Base-by-base conservation (phyloP, 2,888 invertebrate genomes). In the Chalcosyrphus nemorum region DNA sequence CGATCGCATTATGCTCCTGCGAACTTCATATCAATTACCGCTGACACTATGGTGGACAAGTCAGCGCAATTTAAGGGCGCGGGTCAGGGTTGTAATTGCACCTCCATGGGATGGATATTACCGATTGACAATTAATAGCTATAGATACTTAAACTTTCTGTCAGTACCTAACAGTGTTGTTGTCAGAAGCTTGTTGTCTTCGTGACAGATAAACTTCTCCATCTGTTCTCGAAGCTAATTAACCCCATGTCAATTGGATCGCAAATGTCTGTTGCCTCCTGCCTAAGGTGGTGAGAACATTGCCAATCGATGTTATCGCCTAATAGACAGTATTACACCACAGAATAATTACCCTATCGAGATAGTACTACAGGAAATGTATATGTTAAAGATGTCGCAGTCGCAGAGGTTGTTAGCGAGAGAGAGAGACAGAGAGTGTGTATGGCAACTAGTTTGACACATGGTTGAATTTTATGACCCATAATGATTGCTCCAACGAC, bases 1-100 rank as follows among this genome's bases (percentile, higher is more conserved):
- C 27, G 19, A 29, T 27, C 77, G 54, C 68, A 81, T 75, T 61
- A 68, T 27, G 24, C 50, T 27, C 15, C 21, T 57, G 56, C 56
- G 32, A 70, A 81, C 70, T 75, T 81, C 19, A 68, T 81, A 75
- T 75, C 75, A 81, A 75, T 81, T 81, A 81, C 61, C 61, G 45
- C 43, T 52, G 21, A 9, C 19, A 38, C 72, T 41, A 21, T 24
- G 29, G 29, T 7, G 35, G 61, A 56, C 32, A 45, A 54, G 70
- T 24, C 45, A 43, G 52, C n/a, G n/a, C 52, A 76, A 52, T 54
- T 61, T 59, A 41, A 17, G 61, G 68, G 61, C 29, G 61, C 29
- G 70, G 63, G 45, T 17, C 41, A 43, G 50, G 47, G 27, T 32
- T 63, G 24, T 65, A 43, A 65, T 70, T 65, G 56, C 52, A 35